These are phyloP conservation scores for Phycodurus eques DNA, from an alignment of 2,113 vertebrate genomes.

Conservation along the genomic window DNA sequence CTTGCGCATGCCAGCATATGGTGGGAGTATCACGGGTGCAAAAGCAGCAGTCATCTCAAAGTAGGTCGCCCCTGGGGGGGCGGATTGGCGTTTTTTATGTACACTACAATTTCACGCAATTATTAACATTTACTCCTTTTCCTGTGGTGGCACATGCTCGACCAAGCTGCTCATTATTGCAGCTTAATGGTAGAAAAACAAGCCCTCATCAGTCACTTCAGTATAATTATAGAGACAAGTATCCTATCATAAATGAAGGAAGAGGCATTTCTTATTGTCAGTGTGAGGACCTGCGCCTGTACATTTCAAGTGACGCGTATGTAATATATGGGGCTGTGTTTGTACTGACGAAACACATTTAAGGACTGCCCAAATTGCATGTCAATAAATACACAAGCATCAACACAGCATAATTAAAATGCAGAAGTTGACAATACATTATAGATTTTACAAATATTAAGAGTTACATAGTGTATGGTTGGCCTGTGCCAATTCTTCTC, in stretches of 20 bases:
- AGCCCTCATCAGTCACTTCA: neutral
- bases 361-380: no score
- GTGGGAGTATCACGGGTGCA: constrained; percentile 27
- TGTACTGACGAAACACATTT: no score
- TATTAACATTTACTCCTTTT: constrained; percentile 42
- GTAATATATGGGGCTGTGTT: no score
- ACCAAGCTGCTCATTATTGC: neutral
- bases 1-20: constrained; percentile 23
- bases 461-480: no score
- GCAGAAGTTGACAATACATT: no score
- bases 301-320: no score
- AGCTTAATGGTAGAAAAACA: constrained; percentile 1
- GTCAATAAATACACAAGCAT: no score
- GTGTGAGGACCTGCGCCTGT: neutral
- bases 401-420: no score
- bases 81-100: constrained; percentile 32
- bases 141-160: constrained; percentile 2
- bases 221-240: neutral
- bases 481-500: no score
- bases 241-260: neutral
- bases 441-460: no score
- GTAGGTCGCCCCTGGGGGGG: constrained; percentile 52
- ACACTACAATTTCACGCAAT: constrained; percentile 45
- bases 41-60: constrained; percentile 47
- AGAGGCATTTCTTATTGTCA: constrained; percentile 15